Base-by-base conservation (phyloP, 2,797 vertebrate species). In the Chaetodon trifasciatus region DNA sequence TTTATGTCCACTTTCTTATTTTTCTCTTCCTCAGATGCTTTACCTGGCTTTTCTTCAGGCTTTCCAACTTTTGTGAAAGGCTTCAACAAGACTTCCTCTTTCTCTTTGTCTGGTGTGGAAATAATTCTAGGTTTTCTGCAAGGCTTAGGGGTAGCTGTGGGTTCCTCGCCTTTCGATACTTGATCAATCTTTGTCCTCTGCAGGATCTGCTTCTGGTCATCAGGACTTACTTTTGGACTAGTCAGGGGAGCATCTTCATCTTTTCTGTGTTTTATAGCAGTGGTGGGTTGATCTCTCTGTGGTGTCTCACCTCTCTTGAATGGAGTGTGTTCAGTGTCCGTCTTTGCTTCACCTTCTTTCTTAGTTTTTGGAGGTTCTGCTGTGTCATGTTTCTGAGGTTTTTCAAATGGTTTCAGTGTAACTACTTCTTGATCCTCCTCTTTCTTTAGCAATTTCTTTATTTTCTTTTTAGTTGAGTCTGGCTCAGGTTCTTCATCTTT, bases 351-450 rank as follows among this genome's bases (percentile, higher is more conserved):
- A 42, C 4, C 42, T 53, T 81, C 85, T 74, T 71, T 85, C 37
- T 71, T 24, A 37, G 46, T 4, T 71, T 79, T 80, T 13, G 57
- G 47, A 61, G 70, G 40, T 68, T 86, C 76, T 24, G 21, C n/a
- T 17, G 2, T 39, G 1, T 82, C 52, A 5, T 65, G 68, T 72
- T 81, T 90, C 19, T 62, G 37, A 24, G 82, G 64, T 78, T 88
- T 93, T 42, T 90, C 57, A 81, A 94, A 93, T 37, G 93, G 88
- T 76, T 92, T 93, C 52, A 94, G 66, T 4, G 62, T 81, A 28
- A 93, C 90, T 0, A 28, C 53, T 73, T 93, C 92, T 66, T 79
- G 73, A 9, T 89, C 85, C 5, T 87, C 76, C 0, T 83, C 82
- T 55, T 82, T 78, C 70, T 86, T 88, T 62, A 90, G 85, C 35